Evolutionary conservation across 53 echinoderm and acorn worm genomes (phyloP).

Genomic region (Echinometra lucunter): DNA sequence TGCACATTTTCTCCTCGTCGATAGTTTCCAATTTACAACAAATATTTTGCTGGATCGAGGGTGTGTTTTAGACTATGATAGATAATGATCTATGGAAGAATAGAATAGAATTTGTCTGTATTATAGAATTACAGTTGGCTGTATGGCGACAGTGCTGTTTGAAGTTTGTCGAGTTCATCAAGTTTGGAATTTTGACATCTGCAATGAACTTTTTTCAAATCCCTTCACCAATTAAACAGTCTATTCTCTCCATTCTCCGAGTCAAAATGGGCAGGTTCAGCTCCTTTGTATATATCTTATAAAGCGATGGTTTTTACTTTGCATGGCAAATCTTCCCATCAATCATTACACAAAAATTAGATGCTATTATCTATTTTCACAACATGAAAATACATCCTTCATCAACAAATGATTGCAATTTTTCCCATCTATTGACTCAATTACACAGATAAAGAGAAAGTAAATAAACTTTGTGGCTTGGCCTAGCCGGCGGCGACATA

Average conservation of each 20-base stretch:
- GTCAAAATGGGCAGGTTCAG: slow-evolving; percentile 7
- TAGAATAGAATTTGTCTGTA: background rate
- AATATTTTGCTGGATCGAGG: background rate
- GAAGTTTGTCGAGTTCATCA: background rate
- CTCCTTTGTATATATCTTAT: background rate
- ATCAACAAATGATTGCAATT: slow-evolving; percentile 58
- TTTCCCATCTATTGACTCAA: slow-evolving; percentile 60
- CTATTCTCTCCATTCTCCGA: slow-evolving; percentile 23
- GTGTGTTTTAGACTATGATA: background rate
- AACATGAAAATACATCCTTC: slow-evolving; percentile 22
- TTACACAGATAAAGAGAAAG: slow-evolving; percentile 55
- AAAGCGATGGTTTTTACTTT: background rate
- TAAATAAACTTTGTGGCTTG: slow-evolving; percentile 56
- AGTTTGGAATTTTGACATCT: slow-evolving; percentile 39
- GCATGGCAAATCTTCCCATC: slow-evolving; percentile 31
- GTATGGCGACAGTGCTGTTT: background rate
- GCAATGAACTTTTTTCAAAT: slow-evolving; percentile 26
- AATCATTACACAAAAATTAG: slow-evolving; percentile 60
- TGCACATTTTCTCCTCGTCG: too few species aligned
- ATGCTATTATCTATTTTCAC: slow-evolving; percentile 57
- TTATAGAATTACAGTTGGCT: background rate
- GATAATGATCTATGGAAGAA: background rate
- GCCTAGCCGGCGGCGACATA: slow-evolving; percentile 54
- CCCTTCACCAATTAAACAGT: slow-evolving; percentile 19
- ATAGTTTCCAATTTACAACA: too few species aligned